Conservation (phyloP, 2,113 vertebrate genomes). For the Turdus rufiventris region DNA sequence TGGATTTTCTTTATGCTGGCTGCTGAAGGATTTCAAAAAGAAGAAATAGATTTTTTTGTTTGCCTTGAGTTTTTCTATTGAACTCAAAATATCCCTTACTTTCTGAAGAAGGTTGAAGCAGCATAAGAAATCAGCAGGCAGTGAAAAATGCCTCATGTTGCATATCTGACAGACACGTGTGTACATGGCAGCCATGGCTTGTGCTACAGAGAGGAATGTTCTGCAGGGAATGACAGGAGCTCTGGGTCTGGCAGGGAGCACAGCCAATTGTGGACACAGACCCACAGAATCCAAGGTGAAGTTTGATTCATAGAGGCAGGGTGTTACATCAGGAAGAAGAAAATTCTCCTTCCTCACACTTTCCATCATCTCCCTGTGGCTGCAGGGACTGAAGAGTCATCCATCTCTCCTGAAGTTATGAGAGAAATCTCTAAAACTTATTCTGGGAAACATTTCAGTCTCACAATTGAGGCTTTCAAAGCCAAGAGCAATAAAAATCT, state of each 20-base stretch:
- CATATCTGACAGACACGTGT: fast-evolving
- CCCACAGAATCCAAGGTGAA: background rate
- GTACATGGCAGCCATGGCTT: fast-evolving
- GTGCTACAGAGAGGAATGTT: background rate
- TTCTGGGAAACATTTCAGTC: background rate
- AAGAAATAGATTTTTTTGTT: background rate
- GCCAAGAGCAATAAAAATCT: background rate
- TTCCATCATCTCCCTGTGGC: background rate
- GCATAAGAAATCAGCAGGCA: background rate
- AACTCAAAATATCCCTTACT: background rate
- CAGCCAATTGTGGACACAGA: background rate
- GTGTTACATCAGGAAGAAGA: background rate
- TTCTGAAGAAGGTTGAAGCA: background rate
- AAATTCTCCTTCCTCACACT: background rate
- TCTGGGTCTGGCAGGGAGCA: background rate
- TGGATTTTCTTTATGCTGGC: background rate
- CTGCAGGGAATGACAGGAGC: background rate
- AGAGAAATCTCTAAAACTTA: background rate
- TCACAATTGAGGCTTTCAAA: background rate
- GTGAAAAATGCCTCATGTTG: background rate
- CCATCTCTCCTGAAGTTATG: background rate
- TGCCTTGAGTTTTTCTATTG: background rate
- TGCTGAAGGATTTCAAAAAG: background rate
- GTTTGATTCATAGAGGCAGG: background rate
- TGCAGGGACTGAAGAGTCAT: fast-evolving